A percentile compares a stretch with the other conserved stretches of the same genome.
Evolutionary conservation across 2,113 vertebrate species (phyloP).

Genomic region (Pholis gunnellus): DNA sequence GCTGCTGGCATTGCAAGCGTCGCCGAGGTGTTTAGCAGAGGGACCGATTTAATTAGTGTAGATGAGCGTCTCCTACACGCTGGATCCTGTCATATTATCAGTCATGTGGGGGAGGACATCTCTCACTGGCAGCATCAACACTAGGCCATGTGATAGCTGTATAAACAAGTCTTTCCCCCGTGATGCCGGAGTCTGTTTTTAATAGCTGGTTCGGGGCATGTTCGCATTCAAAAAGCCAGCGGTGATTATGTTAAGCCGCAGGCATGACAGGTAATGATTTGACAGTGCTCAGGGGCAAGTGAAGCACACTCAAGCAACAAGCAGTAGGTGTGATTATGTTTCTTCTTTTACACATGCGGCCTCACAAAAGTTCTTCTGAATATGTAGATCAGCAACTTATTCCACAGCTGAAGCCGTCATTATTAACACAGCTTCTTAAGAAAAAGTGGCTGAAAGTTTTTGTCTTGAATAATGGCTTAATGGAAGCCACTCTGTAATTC

Average conservation of each 20-base stretch:
- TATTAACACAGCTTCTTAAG: not conserved
- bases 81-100: slow-evolving; percentile 68
- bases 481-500: not conserved
- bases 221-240: slow-evolving; percentile 58
- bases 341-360: not conserved
- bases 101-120: slow-evolving; percentile 66
- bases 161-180: slow-evolving; percentile 58
- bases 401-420: not conserved
- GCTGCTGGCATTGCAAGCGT: slow-evolving; percentile 13
- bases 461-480: not conserved
- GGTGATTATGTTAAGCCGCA: slow-evolving; percentile 54
- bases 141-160: slow-evolving; percentile 62
- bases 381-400: not conserved
- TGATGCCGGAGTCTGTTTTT: slow-evolving; percentile 57
- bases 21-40: slow-evolving; percentile 51
- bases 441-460: not conserved
- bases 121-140: slow-evolving; percentile 52
- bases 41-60: slow-evolving; percentile 69
- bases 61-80: slow-evolving; percentile 57
- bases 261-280: slow-evolving; percentile 51
- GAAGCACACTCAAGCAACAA: slow-evolving; percentile 18
- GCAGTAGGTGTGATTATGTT: slow-evolving; percentile 21
- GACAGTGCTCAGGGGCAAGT: slow-evolving; percentile 45
- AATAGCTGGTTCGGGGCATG: slow-evolving; percentile 51
- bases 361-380: slow-evolving; percentile 5